Base-by-base conservation (phyloP, 2,888 invertebrate species). In the Plebejus anna region DNA sequence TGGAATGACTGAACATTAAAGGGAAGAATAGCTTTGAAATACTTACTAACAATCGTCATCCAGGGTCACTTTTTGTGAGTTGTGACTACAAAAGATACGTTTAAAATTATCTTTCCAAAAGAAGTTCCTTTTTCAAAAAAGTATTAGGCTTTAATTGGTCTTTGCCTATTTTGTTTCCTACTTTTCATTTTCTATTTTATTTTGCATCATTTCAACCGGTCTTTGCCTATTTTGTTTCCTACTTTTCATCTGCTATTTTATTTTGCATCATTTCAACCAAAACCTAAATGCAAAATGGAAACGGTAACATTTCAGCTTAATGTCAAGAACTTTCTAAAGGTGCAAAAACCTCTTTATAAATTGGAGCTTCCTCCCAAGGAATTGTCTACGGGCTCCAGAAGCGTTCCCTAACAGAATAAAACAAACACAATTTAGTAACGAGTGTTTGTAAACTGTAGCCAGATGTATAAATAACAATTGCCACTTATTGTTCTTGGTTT, bases 371-470 rank as follows among this genome's bases (percentile, higher is more conserved):
- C 75, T 76, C 57, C 75, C 70, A 73, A 71, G 55, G 75, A 78
- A 79, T 79, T 80, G 80, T 80, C 80, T 80, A 77, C 80, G 80
- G 80, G 83, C 81, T 80, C 80, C 76, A 78, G 81, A 82, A 82
- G 75, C 61, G 61, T 28, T 66, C 82, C 80, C 80, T 79, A 81
- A 82, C 82, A 81, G 85, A 86, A 85, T 83, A 87, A 86, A 82
- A 85, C 86, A 88, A 90, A 89, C 84, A 87, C 86, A 86, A 89
- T 89, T 89, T 87, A 82, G 83, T 88, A 88, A 89, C 83, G 86
- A 87, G 84, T 87, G 84, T 88, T 89, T 87, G 84, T 84, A 78
- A 82, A 85, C 80, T 81, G 81, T 78, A 82, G 83, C 81, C 82
- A 83, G 82, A 83, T 84, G 82, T 83, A 83, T 85, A 84, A 86